Base-by-base conservation (phyloP, 2,888 invertebrate species). In the Leptinotarsa peninsularis region DNA sequence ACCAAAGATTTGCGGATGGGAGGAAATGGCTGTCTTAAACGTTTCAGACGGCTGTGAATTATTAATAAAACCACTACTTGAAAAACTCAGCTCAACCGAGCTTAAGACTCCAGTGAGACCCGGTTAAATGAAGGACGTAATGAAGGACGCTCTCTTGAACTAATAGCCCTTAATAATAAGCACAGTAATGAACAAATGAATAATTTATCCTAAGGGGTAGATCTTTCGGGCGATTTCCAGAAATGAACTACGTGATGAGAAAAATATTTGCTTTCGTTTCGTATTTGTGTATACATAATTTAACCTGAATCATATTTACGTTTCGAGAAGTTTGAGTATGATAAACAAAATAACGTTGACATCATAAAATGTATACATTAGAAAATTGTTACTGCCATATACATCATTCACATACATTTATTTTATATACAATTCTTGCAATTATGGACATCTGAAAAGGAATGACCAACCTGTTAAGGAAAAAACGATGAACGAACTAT, bases 11-110 rank as follows among this genome's bases (percentile, higher is more conserved):
- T 81, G 82, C 80, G 81, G 80, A 81, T 79, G 78, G 70, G 66
- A 78, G 82, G 81, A 82, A 83, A 83, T 82, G 79, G 81, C 82
- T 81, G 81, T 82, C 80, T 82, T 83, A 82, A 83, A 83, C 83
- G 82, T 82, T 83, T 81, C 81, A 81, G 80, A 78, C 78, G 75
- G 76, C 79, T 78, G 82, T 84, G 82, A 83, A 84, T 84, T 84
- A 84, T 83, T 84, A 83, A 83, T 82, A 81, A 81, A 79, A 79
- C 76, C 81, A 77, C 79, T 75, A 79, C 81, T 82, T 81, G 81
- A 82, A 82, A 81, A 83, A 82, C 80, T 79, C 78, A 80, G 78
- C 80, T 77, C 66, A 72, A 73, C 76, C 77, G 67, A 73, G 75
- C 77, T 76, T 77, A 77, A 75, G 72, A 67, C 75, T 76, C 81